Evolutionary conservation across 2,113 vertebrate genomes (phyloP).

Genomic region (Trogon surrucura): DNA sequence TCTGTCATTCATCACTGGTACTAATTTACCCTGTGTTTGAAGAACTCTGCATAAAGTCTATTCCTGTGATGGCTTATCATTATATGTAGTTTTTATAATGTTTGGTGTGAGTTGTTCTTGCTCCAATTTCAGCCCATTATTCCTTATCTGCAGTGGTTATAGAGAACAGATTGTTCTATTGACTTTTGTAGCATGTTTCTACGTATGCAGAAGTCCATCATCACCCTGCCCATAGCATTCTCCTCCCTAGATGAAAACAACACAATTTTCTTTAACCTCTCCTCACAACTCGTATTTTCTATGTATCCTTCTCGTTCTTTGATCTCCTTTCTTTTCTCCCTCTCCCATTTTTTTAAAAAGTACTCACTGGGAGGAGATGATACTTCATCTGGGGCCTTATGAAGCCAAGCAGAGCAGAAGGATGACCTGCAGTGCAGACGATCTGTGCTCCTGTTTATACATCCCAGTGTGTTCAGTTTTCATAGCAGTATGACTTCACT

Average conservation of each 20-base stretch:
- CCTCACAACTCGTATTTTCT: neutral
- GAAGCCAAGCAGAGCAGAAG: neutral
- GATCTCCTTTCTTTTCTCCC: neutral
- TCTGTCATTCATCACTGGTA: neutral
- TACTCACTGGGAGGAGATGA: neutral
- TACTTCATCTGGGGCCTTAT: neutral
- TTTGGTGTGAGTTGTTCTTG: conserved; percentile 23
- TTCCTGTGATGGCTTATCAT: neutral
- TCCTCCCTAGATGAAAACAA: neutral
- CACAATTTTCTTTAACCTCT: neutral
- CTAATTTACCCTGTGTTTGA: neutral
- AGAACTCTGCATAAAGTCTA: neutral
- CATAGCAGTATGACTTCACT: neutral
- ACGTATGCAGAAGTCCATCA: neutral
- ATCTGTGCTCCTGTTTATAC: neutral
- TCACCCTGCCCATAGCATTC: neutral
- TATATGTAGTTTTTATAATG: neutral
- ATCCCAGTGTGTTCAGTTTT: neutral
- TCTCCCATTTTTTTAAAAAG: neutral
- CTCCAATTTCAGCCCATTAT: neutral
- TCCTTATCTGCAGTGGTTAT: neutral
- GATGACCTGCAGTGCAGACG: neutral
- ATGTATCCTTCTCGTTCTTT: neutral
- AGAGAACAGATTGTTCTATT: conserved; percentile 7
- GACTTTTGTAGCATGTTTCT: conserved; percentile 19